Evolutionary conservation across 2,888 invertebrate species (phyloP).

Genomic region (Vesta saturnalis): DNA sequence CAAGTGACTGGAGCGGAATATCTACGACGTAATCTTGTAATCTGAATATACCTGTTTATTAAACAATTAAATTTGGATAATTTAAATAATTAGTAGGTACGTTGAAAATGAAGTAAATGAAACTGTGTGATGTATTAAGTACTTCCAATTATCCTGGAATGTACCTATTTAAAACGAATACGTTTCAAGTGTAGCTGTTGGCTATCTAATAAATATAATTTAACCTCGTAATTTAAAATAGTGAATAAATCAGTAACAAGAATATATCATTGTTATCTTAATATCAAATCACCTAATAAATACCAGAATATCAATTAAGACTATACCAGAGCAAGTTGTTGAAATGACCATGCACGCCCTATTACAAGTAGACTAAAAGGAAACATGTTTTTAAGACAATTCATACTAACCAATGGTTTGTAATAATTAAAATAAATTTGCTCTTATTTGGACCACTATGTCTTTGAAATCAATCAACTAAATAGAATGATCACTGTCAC

Average conservation of each 20-base stretch:
- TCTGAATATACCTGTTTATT: background rate
- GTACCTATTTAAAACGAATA: constrained; percentile 20
- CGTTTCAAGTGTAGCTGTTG: constrained; percentile 6
- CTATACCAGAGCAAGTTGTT: constrained; percentile 57
- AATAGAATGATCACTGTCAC: background rate
- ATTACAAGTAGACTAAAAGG: constrained; percentile 47
- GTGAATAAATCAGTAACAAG: constrained; percentile 44
- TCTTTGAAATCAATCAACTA: background rate
- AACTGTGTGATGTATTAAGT: constrained; percentile 24
- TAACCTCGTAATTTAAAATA: constrained; percentile 28
- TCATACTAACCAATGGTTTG: constrained; percentile 5
- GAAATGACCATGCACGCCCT: constrained; percentile 51
- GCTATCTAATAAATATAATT: constrained; percentile 23
- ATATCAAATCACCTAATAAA: constrained; percentile 53
- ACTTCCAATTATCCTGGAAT: constrained; percentile 29
- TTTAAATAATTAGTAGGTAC: constrained; percentile 13
- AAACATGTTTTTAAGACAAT: constrained; percentile 19
- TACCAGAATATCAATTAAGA: constrained; percentile 60
- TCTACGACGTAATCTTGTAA: too few species aligned
- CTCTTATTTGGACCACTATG: background rate
- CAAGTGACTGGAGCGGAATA: background rate
- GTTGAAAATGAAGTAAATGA: constrained; percentile 16
- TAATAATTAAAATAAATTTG: constrained; percentile 1
- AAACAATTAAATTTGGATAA: background rate
- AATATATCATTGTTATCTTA: constrained; percentile 51